Base-by-base conservation (phyloP, 2,888 invertebrate species). In the Sphaerophoria rueppellii region DNA sequence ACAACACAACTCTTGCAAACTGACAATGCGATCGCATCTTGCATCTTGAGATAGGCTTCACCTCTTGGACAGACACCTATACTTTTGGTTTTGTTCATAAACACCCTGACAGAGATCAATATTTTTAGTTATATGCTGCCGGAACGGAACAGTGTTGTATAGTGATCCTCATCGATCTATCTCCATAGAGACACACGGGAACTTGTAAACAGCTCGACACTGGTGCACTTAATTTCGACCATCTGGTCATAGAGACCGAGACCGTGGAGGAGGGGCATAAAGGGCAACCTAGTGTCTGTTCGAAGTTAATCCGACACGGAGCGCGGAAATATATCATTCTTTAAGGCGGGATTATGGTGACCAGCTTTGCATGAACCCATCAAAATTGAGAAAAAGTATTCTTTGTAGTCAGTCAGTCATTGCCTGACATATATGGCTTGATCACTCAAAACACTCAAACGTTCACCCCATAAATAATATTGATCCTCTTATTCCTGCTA, bases 81-180 rank as follows among this genome's bases (percentile, higher is more conserved):
- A 46, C 69, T 63, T 14, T 24, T 32, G 35, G 74, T 70, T 24
- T 82, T 63, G 70, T 78, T 73, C 72, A 77, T 73, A 63, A 82
- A 75, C 74, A 69, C 54, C 67, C 55, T 83, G 80, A 81, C 85
- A 85, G 73, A 70, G 75, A 83, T 75, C 82, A 82, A 78, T 78
- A 78, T 77, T 82, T 82, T 75, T 58, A 24, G 37, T 67, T 67
- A 6, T 50, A 4, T n/a, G 4, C 24, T 12, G 54, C 50, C 70
- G 57, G 61, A 69, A 65, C 24, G 63, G 60, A 67, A 65, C 24
- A 35, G 16, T 46, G 60, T n/a, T 57, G 63, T 54, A 54, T 50
- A 52, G 69, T 57, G 80, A 75, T 83, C 79, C 74, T 79, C 83
- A 83, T 79, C 83, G 83, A 83, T 79, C 83, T 75, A 77, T 77